These are phyloP conservation scores for Varanus salvator DNA, from an alignment of 2,113 vertebrate species.

Conservation along the genomic window DNA sequence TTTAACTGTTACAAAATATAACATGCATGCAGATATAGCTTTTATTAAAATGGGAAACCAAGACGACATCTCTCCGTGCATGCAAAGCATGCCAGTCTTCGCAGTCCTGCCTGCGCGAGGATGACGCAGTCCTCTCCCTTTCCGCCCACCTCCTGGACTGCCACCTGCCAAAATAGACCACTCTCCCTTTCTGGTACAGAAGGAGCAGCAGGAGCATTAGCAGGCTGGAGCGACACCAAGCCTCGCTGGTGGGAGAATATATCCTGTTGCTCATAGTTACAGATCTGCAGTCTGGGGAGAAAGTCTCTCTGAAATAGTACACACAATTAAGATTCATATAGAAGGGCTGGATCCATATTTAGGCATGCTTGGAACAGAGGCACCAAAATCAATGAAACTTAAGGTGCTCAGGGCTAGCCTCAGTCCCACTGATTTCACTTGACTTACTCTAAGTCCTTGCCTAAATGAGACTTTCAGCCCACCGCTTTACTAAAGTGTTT, in stretches of 20 bases:
- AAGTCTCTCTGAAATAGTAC: neutral
- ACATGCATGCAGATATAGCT: neutral
- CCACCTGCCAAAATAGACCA: neutral
- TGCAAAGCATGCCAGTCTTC: neutral
- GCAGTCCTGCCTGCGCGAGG: neutral
- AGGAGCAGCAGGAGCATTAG: neutral
- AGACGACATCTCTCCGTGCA: neutral
- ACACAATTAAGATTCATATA: neutral
- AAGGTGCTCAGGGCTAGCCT: too few species aligned
- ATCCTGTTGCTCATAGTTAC: constrained; percentile 25
- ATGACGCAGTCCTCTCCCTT: neutral
- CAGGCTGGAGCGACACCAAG: neutral
- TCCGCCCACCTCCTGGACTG: constrained; percentile 1
- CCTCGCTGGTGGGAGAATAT: neutral
- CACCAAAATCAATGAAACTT: too few species aligned
- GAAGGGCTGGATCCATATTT: too few species aligned
- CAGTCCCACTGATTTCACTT: too few species aligned
- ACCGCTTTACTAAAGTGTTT: too few species aligned
- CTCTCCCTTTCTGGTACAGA: neutral
- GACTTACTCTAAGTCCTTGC: too few species aligned
- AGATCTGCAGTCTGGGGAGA: constrained; percentile 3
- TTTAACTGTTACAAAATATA: neutral
- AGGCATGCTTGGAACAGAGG: too few species aligned
- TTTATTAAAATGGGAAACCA: constrained; percentile 5
- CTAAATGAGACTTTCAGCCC: too few species aligned